These are phyloP conservation scores for Tenthredo scrophulariae DNA, from an alignment of 2,888 invertebrate species.

Conservation along the genomic window DNA sequence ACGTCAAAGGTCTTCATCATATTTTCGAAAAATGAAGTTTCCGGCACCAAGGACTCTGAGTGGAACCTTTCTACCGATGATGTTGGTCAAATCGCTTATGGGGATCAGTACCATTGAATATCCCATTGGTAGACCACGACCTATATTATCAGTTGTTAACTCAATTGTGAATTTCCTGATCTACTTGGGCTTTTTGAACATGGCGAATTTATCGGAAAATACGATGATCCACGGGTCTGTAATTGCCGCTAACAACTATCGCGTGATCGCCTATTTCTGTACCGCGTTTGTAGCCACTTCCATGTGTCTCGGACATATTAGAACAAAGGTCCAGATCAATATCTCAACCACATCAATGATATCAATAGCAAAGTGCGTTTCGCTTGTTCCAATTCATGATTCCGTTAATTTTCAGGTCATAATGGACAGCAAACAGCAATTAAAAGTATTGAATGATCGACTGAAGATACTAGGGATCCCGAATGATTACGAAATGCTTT, in stretches of 20 bases:
- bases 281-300: not conserved
- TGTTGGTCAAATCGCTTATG: not conserved
- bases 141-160: not conserved
- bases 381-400: not conserved
- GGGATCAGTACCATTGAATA: not conserved
- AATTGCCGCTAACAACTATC: not conserved
- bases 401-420: not conserved
- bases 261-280: not conserved
- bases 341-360: not conserved
- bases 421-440: not conserved
- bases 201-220: not conserved
- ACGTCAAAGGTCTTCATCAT: not conserved
- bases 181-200: not conserved
- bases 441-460: not conserved
- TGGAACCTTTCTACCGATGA: not conserved
- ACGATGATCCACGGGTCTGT: not conserved
- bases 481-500: not conserved
- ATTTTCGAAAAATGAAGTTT: conserved; percentile 1
- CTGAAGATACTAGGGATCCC: not conserved
- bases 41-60: not conserved
- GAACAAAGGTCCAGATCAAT: not conserved
- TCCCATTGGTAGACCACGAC: not conserved
- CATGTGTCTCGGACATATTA: not conserved
- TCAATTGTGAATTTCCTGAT: not conserved
- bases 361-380: not conserved